Evolutionary conservation across 1,140 invertebrate genomes (phyloP), one percentile per base, ranked within the genome.

Genomic region (Patella vulgata): DNA sequence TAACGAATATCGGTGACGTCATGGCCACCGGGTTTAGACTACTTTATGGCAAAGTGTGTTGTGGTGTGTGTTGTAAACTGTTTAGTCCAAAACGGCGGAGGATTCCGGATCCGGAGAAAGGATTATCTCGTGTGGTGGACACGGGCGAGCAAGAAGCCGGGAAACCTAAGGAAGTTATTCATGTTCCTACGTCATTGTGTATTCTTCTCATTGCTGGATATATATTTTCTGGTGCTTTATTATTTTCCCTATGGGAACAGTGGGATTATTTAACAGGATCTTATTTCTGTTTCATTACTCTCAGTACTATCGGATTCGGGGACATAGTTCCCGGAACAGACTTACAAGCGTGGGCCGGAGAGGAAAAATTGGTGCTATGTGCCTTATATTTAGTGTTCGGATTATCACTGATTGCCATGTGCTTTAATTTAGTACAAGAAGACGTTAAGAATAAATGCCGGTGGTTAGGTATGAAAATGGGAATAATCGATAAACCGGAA

Each of bases 331-430:
- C 82, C 0, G 81, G 82, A 1, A 81, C 74, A 36, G 71, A 75
- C 36, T 59, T 72, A 30, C 59, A 76, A 9, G 66, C 73, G 5
- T 82, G 82, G 81, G 65, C 72, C n/a, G 61, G 71, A 9, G 72
- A 80, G 42, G 77, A 78, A 42, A 83, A 83, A 56, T 64, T 82
- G 14, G 77, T 82, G 19, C 63, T 81, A 2, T 82, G 81, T 60
- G 77, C 80, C 0, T 48, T 84, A 28, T 84, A 84, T 60, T 71
- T 84, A 21, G 91, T 98, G 86, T 89, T 98, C 54, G 97, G 97
- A 25, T 96, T 98, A 91, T 96, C 97, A 1, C 85, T 99, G 1
- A 94, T 98, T 48, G 96, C 96, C 68, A 99, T 99, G 97, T 98
- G 95, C 85, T 99, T 99, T 86, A 98, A 99, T 88, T 88, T 99